phyloP scores from a whole-genome alignment of 2,888 invertebrate species.

The Thumatha senex region DNA sequence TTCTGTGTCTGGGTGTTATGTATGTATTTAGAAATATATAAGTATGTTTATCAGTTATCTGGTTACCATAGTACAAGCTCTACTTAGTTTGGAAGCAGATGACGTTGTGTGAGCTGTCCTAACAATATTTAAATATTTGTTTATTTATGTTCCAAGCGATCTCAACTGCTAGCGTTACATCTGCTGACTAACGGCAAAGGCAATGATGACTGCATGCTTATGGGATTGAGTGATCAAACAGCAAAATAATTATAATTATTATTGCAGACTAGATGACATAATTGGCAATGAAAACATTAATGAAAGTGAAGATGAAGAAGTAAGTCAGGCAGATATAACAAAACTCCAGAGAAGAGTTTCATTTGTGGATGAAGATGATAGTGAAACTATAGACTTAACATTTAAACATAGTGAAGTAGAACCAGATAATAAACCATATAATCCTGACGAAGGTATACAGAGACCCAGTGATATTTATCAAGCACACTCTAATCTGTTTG shows the following conservation, averaged over 20 bases:
- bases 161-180: no score
- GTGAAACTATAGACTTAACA: slow-evolving; percentile 61
- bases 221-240: no score
- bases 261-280: slow-evolving; percentile 49
- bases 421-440: slow-evolving; percentile 46
- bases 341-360: slow-evolving; percentile 57
- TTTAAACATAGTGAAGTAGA: slow-evolving; percentile 63
- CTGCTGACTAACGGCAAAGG: no score
- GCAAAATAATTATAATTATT: background rate
- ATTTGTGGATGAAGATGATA: slow-evolving; percentile 68
- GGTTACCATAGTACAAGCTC: no score
- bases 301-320: slow-evolving; percentile 23
- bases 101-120: no score
- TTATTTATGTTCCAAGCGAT: no score
- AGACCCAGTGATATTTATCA: slow-evolving; percentile 76
- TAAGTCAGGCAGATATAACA: slow-evolving; percentile 14
- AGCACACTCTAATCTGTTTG: slow-evolving; percentile 52
- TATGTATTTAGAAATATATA: no score
- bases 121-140: no score
- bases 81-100: no score
- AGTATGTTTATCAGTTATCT: no score
- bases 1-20: no score
- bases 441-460: slow-evolving; percentile 54
- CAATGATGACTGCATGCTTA: no score
- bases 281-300: slow-evolving; percentile 49